Evolutionary conservation across 2,797 vertebrate genomes (phyloP), one percentile per base, ranked within the genome.

Genomic region (Sphenopsis melanotis): DNA sequence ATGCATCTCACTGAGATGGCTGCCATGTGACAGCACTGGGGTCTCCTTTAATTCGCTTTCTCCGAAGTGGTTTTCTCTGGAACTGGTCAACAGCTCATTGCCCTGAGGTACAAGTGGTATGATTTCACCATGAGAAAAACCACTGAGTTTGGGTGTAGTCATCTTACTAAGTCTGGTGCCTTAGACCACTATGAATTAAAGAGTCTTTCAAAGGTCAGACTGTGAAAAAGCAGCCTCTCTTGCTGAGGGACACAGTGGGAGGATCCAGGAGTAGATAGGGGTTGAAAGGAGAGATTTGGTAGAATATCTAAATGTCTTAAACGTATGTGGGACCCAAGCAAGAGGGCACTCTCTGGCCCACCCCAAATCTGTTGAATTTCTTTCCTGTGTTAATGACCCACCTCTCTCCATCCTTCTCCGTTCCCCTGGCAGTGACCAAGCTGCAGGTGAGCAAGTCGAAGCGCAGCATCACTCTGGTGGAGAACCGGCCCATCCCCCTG

Each of bases 381-480:
- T 80, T 68, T 53, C 46, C 55, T 29, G 1, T 47, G 37, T 37
- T 29, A 4, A 36, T 65, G 44, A 59, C 37, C 47, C 9, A 36
- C 80, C 20, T 92, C 29, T 76, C 71, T 74, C 60, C 86, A 57
- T 66, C 19, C 13, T 71, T 71, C 81, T 44, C 61, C 3, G 0
- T 79, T 77, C 29, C 29, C 19, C 26, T 13, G 2, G 0, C 69
- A 99, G 99, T 99, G 94, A 99, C 98, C 71, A 99, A 99, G 94
- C 97, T 99, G 71, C 98, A 98, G 59, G 98, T 99, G 91, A 98
- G 98, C 96, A 99, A 99, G 96, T 98, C 98, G 3, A 99, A 99
- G 97, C 98, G 98, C 92, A 99, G 99, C 65, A 98, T 99, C 94
- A 98, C 97, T 12, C 97, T 99, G 91, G 97, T 99, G 92, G 99